Base-by-base conservation (phyloP, 2,888 invertebrate species). In the Sphaeridia pumilis region DNA sequence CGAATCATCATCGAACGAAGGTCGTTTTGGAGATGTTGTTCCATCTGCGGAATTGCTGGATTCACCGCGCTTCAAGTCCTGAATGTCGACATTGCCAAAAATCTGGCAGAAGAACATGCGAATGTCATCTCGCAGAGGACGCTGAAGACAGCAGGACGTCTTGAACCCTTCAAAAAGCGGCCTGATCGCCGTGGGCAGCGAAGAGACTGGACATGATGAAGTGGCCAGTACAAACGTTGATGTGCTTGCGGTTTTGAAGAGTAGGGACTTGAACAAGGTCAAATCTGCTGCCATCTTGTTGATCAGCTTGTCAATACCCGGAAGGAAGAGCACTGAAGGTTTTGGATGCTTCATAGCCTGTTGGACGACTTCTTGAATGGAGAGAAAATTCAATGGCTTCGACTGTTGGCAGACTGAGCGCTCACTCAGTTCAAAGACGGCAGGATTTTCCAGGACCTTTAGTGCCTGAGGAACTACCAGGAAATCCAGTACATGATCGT, bases 241-340 rank as follows among this genome's bases (percentile, higher is more conserved):
- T 17, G 46, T 52, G 41, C 38, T 46, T 10, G 38, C 46, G 12
- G 52, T 52, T 4, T 52, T 46, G 38, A 52, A 52, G 12, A 52
- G 25, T 3, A 52, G 38, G n/a, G 36, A 28, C 17, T 34, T 7
- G 4, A 52, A 17, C 3, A 52, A 26, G 17, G 35, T 12, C 17
- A 45, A 21, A n/a, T 51, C 51, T 5, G 20, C 34, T 1, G 31
- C 25, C 1, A 52, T 12, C 42, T 47, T 31, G 10, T 42, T 22
- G 25, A 52, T 46, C 1, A 59, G 12, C 5, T 42, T 43, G 14
- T 58, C 53, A 12, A 59, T 46, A 4, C 52, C 14, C 5, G 50
- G 54, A 17, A 58, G 22, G 47, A 58, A 59, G 14, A 59, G 34
- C 10, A 59, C 45, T 3, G 50, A 12, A 1, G 50, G 21, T 12